A percentile compares a stretch with the other conserved stretches of the same genome.
phyloP scores from a whole-genome alignment of 2,797 vertebrate species.

The Valencia hispanica region DNA sequence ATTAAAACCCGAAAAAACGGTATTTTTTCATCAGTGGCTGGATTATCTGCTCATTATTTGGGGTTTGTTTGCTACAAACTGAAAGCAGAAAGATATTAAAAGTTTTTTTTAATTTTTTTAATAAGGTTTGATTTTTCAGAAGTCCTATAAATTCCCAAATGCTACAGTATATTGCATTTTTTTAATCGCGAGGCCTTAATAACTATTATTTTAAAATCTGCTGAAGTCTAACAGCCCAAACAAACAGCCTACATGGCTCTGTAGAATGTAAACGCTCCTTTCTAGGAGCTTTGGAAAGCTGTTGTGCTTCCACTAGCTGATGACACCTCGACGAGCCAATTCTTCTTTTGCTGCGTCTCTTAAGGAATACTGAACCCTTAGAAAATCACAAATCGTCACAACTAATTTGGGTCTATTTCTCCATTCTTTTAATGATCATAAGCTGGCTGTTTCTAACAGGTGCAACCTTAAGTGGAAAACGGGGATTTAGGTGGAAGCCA shows the following conservation, averaged over 20 bases:
- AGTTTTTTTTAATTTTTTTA: background rate
- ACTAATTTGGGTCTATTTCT: slow-evolving; percentile 16
- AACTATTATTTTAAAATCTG: too few species aligned
- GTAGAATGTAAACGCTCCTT: background rate
- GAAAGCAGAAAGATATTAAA: background rate
- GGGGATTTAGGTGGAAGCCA: slow-evolving; percentile 17
- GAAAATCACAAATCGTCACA: slow-evolving; percentile 18
- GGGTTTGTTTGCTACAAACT: background rate
- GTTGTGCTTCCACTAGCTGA: background rate
- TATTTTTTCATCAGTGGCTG: background rate
- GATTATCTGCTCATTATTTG: background rate
- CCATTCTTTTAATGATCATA: slow-evolving; percentile 12
- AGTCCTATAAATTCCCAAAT: too few species aligned
- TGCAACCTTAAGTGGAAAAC: slow-evolving; percentile 34
- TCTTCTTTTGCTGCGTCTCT: background rate
- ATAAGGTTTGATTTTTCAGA: background rate
- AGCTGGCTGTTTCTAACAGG: slow-evolving; percentile 46
- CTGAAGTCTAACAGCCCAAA: background rate
- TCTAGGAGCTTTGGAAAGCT: too few species aligned
- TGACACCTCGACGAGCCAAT: background rate
- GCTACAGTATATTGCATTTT: too few species aligned
- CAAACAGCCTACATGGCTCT: background rate
- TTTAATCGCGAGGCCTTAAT: background rate
- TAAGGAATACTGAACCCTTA: slow-evolving; percentile 6
- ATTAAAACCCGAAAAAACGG: background rate